Conservation (phyloP, 2,797 vertebrate species). For the Thripadectes ignobilis region DNA sequence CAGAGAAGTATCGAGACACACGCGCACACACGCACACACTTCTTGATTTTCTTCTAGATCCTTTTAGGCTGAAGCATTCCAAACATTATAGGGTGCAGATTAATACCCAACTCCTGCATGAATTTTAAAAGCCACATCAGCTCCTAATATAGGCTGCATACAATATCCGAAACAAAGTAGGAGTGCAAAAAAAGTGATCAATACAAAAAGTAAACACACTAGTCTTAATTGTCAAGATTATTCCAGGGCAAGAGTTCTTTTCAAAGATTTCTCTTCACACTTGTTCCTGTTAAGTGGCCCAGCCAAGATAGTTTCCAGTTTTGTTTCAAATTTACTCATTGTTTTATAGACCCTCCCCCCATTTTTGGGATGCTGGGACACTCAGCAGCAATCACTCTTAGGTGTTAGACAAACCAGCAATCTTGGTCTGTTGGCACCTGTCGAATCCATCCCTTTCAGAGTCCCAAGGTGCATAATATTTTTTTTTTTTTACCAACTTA, state of each 20-base stretch:
- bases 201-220: constrained; percentile 84
- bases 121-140: constrained; percentile 74
- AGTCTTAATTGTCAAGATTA: constrained; percentile 83
- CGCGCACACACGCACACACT: background rate
- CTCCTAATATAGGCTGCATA: constrained; percentile 74
- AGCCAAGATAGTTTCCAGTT: constrained; percentile 78
- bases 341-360: constrained; percentile 64
- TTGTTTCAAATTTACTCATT: constrained; percentile 46
- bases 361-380: constrained; percentile 64
- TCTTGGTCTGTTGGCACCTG: constrained; percentile 75
- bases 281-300: constrained; percentile 75
- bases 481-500: constrained; percentile 43
- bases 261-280: constrained; percentile 72
- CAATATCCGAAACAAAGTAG: constrained; percentile 73
- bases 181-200: constrained; percentile 83
- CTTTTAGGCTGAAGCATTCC: constrained; percentile 62
- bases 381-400: constrained; percentile 65
- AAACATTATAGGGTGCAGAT: constrained; percentile 59
- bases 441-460: constrained; percentile 53
- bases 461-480: constrained; percentile 68
- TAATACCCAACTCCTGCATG: constrained; percentile 68
- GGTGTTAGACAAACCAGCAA: constrained; percentile 69
- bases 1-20: constrained; percentile 43
- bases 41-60: constrained; percentile 66
- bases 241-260: constrained; percentile 81